Conservation (phyloP, 2,113 vertebrate species). For the Bubo scandiacus region DNA sequence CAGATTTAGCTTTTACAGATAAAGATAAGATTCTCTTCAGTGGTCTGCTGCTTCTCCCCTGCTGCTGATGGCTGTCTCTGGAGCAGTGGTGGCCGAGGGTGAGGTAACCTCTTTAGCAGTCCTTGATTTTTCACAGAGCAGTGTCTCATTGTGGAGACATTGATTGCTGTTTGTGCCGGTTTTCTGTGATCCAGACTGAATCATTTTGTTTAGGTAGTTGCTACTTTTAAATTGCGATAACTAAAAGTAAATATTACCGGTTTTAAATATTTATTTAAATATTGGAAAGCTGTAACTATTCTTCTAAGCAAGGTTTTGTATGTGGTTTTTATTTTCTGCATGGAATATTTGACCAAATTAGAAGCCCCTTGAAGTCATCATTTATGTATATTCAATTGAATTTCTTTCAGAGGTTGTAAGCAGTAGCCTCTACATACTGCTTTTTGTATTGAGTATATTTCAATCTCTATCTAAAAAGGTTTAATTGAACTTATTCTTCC, state of each 20-base stretch:
- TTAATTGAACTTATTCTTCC: not conserved
- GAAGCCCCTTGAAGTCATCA: not conserved
- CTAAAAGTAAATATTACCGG: not conserved
- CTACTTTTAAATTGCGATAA: not conserved
- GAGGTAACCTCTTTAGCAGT: not conserved
- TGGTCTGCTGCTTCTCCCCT: not conserved
- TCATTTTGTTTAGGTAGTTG: not conserved
- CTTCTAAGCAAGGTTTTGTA: not conserved
- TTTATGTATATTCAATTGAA: not conserved
- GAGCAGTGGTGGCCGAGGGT: not conserved
- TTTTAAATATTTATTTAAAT: not conserved
- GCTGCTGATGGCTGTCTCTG: not conserved
- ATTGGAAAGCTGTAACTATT: not conserved
- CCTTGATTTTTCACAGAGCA: not conserved
- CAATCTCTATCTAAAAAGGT: not conserved
- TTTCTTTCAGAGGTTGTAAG: not conserved
- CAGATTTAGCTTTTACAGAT: not conserved
- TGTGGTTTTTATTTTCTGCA: not conserved
- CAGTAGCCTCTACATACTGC: not conserved
- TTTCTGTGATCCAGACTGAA: not conserved
- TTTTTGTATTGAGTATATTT: not conserved
- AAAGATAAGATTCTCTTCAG: not conserved
- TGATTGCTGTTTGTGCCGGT: not conserved
- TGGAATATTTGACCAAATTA: not conserved
- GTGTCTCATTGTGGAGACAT: not conserved